Evolutionary conservation across 2,888 invertebrate genomes (phyloP).

Genomic region (Aelia acuminata): DNA sequence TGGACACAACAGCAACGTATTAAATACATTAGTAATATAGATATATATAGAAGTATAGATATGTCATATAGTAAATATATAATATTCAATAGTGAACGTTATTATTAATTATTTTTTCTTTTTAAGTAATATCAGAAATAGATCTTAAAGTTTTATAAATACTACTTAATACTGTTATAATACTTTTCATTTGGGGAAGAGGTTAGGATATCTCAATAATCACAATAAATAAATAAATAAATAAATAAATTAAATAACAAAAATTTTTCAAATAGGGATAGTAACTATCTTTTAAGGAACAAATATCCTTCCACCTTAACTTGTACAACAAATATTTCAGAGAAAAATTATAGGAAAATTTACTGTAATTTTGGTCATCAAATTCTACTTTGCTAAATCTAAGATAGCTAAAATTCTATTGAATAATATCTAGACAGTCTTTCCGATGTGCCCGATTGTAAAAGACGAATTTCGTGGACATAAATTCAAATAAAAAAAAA

Average conservation of each 20-base stretch:
- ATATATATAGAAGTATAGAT: conserved; percentile 45
- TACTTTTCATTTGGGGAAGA: conserved; percentile 7
- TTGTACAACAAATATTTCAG: background rate
- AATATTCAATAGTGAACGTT: conserved; percentile 12
- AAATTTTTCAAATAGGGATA: background rate
- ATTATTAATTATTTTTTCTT: background rate
- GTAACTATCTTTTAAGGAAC: background rate
- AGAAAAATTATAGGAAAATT: background rate
- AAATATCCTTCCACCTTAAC: conserved; percentile 33
- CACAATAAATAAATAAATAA: background rate
- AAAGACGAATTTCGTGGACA: background rate
- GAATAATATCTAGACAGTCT: background rate
- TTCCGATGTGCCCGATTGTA: background rate
- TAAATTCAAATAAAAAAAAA: background rate
- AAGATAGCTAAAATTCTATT: background rate
- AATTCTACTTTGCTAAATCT: conserved; percentile 38
- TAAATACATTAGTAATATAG: conserved; percentile 25
- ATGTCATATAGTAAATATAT: conserved; percentile 40
- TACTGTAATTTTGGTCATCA: conserved; percentile 18
- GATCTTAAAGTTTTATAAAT: conserved; percentile 31
- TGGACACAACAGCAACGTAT: conserved; percentile 33
- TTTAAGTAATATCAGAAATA: background rate
- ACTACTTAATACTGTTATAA: conserved; percentile 31
- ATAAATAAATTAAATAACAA: background rate
- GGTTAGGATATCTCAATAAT: background rate